Base-by-base conservation (phyloP, 2,888 invertebrate genomes). In the Maniola hyperantus region DNA sequence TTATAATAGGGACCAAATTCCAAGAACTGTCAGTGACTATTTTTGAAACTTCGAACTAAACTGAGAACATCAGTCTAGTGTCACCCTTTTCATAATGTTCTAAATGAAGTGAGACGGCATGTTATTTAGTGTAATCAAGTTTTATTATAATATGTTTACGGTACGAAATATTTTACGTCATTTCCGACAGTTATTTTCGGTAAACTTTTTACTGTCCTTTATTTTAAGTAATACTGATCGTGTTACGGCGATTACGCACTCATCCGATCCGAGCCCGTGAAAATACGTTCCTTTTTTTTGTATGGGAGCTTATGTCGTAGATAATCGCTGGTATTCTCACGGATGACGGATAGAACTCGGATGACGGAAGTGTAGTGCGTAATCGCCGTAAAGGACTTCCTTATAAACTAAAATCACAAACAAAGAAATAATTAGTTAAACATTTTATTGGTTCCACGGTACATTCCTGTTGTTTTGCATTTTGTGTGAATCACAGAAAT, bases 401-500 rank as follows among this genome's bases (percentile, higher is more conserved):
- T 73, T 64, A 50, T 74, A 53, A 68, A 79, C 80, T 79, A 74
- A n/a, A 85, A 79, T 83, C 72, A 81, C 74, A 74, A 67, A 78
- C n/a, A 13, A 55, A 36, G 11, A 73, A 73, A 64, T 68, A 76
- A 74, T 79, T 83, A 77, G 83, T 90, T 87, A 89, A 86, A 48
- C 77, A 76, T 83, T 89, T 89, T 84, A 85, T 90, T 83, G 81
- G 83, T 85, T 71, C 44, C 60, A 72, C 79, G 77, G 79, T 87
- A 88, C 89, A 89, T 90, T 90, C 89, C 89, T 81, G 80, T 85
- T 82, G 79, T 74, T 79, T 77, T 81, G 82, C 82, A 79, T 83
- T 79, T 74, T 69, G 74, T 77, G 73, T 69, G 65, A 77, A 78
- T 83, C 77, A 81, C 78, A 80, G 77, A 79, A 65, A 77, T 79